Base-by-base conservation (phyloP, 2,113 vertebrate species). In the Chunga burmeisteri region DNA sequence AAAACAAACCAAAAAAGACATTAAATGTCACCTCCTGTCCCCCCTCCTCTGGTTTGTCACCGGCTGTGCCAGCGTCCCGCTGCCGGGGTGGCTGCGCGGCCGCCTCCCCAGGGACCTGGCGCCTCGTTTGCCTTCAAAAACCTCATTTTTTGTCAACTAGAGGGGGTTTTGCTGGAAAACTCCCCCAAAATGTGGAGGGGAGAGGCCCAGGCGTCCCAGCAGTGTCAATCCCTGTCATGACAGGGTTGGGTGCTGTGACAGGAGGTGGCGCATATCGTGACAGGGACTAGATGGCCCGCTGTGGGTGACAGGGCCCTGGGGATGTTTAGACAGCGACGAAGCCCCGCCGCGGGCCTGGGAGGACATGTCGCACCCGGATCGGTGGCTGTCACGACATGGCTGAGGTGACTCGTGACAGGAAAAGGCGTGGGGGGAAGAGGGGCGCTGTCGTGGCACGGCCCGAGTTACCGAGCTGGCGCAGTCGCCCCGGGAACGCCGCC, bases 381-480 rank as follows among this genome's bases (percentile, higher is more conserved):
- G 55, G 65, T 26, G 21, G 34, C 66, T 71, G 56, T 71, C 56
- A 10, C 18, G 47, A 71, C 75, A 55, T 15, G 15, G 22, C 49
- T 5, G 40, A 15, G 18, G 19, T 2, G 52, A 18, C 11, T 34
- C 5, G 40, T 20, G 38, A 53, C 34, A 38, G 53, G 56, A 52
- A 44, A 30, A 30, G 23, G 10, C 27, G 30, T 34, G 3, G 21
- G 16, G 8, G 17, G 16, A 16, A 15, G 10, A 32, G 15, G 16
- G 27, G 23, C 7, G 3, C 56, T 63, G 12, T 27, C 50, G 36
- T 18, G 56, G 58, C 56, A 44, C 2, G 17, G 8, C n/a, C 17
- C 8, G 9, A 2, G 12, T 16, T 34, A 38, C 5, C 2, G 36
- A 16, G 78, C 10, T 32, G 4, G 13, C 3, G 27, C 2, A n/a